These are phyloP conservation scores for Chloroclystis v-ata DNA, from an alignment of 2,888 invertebrate species.

Conservation along the genomic window DNA sequence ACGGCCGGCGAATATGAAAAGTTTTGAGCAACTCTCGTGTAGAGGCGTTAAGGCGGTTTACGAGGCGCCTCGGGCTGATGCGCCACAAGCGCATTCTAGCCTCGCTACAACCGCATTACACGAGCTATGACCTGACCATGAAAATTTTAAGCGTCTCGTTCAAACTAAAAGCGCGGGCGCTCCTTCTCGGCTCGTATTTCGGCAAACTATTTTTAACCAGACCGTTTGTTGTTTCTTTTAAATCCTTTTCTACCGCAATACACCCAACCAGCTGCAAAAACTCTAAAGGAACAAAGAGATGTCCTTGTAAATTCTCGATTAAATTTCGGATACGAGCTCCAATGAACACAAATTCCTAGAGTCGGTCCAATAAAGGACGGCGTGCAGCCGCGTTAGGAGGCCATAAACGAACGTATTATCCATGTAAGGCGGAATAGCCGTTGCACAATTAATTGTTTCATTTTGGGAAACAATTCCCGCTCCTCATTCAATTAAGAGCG, in stretches of 20 bases:
- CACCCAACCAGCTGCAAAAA: conserved; percentile 65
- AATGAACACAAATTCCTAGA: conserved; percentile 78
- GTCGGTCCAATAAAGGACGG: conserved; percentile 76
- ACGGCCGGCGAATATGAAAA: conserved; percentile 76
- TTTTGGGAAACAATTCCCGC: conserved; percentile 79
- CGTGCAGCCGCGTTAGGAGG: conserved; percentile 77
- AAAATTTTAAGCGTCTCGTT: conserved; percentile 68
- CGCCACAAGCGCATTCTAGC: conserved; percentile 68
- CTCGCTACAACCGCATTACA: conserved; percentile 68
- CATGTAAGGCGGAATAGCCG: conserved; percentile 79
- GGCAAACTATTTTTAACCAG: conserved; percentile 40
- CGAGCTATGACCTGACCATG: conserved; percentile 73
- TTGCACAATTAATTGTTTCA: conserved; percentile 80
- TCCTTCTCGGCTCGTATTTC: conserved; percentile 35
- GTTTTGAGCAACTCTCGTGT: conserved; percentile 71
- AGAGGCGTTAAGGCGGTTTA: conserved; percentile 75
- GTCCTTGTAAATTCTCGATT: conserved; percentile 75
- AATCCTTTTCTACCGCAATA: conserved; percentile 55
- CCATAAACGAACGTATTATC: conserved; percentile 79
- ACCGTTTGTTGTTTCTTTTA: conserved; percentile 43
- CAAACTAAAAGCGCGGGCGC: conserved; percentile 51
- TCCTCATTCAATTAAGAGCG: conserved; percentile 79
- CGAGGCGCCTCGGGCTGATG: conserved; percentile 74
- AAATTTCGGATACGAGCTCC: conserved; percentile 75
- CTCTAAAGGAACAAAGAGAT: conserved; percentile 59